Evolutionary conservation across 1,140 invertebrate species (phyloP).

Genomic region (Probaryconus sp.): DNA sequence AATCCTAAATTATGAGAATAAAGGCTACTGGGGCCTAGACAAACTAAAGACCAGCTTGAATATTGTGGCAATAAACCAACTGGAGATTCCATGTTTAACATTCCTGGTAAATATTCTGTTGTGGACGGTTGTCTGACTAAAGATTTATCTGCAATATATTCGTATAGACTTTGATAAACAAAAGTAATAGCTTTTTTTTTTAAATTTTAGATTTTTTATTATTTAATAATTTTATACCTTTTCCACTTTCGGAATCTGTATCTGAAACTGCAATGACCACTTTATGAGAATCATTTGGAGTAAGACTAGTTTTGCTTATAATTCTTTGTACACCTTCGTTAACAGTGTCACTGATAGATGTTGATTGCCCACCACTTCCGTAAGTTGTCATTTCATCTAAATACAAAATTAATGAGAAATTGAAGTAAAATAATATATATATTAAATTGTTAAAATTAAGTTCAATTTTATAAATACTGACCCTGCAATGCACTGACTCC

Average conservation of each 20-base stretch:
- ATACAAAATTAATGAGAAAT: neutral
- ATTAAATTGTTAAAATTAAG: neutral
- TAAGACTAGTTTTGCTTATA: slow-evolving; percentile 71
- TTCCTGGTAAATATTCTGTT: slow-evolving; percentile 92
- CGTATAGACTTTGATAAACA: too few species aligned
- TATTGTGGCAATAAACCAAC: slow-evolving; percentile 89
- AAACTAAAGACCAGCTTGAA: slow-evolving; percentile 95
- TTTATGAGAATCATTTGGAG: slow-evolving; percentile 73
- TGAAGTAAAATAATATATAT: slow-evolving; percentile 7
- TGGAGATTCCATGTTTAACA: slow-evolving; percentile 90
- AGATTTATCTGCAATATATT: slow-evolving; percentile 80
- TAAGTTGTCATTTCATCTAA: slow-evolving; percentile 73
- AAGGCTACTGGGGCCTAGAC: slow-evolving; percentile 91
- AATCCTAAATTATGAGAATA: slow-evolving; percentile 94
- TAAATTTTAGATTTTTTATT: neutral
- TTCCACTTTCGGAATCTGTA: slow-evolving; percentile 70
- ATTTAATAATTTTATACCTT: slow-evolving; percentile 64
- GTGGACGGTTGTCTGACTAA: slow-evolving; percentile 88
- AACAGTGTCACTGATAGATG: slow-evolving; percentile 66
- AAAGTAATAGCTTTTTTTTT: neutral
- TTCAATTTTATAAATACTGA: slow-evolving; percentile 22
- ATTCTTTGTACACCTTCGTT: slow-evolving; percentile 68
- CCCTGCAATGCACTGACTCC: slow-evolving; percentile 71
- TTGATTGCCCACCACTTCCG: slow-evolving; percentile 71
- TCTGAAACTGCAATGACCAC: slow-evolving; percentile 77